Percentiles rank a stretch among this genome's conserved stretches.
These are phyloP conservation scores for Phasianus colchicus DNA, from an alignment of 2,113 vertebrate species.

Conservation along the genomic window DNA sequence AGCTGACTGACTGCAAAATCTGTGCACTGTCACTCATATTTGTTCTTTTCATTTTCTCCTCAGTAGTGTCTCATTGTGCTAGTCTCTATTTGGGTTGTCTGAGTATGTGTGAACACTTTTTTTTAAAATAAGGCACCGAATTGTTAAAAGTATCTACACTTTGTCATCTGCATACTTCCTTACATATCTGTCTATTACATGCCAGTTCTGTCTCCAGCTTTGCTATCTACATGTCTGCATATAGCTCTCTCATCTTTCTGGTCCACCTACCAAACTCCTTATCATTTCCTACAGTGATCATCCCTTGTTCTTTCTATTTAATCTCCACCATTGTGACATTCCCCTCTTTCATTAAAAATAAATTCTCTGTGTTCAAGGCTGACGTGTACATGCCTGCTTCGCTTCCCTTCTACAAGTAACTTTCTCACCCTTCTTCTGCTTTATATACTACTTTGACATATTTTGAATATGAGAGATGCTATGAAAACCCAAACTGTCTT, in stretches of 20 bases:
- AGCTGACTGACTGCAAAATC: slow-evolving; percentile 20
- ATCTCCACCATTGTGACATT: fast-evolving
- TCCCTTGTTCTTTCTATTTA: not conserved
- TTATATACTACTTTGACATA: not conserved
- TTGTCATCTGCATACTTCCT: not conserved
- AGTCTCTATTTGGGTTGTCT: slow-evolving; percentile 25
- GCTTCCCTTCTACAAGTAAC: not conserved
- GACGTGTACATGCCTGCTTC: fast-evolving
- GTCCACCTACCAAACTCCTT: not conserved
- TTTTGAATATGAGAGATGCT: not conserved
- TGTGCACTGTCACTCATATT: slow-evolving; percentile 6
- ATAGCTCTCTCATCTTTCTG: not conserved
- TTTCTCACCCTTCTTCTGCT: not conserved
- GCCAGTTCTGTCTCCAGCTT: not conserved
- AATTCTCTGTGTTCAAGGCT: not conserved
- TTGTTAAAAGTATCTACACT: not conserved
- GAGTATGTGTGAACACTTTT: slow-evolving; percentile 25
- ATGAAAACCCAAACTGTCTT: not conserved
- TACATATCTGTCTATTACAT: not conserved
- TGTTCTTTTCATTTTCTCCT: slow-evolving; percentile 41
- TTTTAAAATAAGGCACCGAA: not conserved
- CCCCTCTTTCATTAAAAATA: not conserved
- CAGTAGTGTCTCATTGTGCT: slow-evolving; percentile 11
- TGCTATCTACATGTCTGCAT: not conserved
- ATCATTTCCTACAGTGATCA: not conserved